Evolutionary conservation across 2,888 invertebrate species (phyloP), one percentile per base, ranked within the genome.

Genomic region (Erebia ligea): DNA sequence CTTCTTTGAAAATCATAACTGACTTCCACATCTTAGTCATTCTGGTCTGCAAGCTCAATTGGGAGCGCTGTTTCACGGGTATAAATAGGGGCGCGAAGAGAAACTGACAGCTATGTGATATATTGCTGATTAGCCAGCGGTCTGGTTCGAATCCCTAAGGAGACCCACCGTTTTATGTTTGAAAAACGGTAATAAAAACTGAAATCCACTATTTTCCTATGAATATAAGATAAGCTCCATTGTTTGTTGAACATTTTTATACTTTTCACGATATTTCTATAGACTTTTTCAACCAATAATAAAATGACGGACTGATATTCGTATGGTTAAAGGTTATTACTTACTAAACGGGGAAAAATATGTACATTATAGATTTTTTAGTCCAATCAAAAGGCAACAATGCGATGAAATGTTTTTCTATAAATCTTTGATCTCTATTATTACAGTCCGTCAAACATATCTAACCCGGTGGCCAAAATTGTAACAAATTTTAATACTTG

Each of bases 41-140:
- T 59, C 59, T 42, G 59, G 59, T 59, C 59, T 61, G 61, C 61
- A 8, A 42, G 45, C 61, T 61, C 42, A 11, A 42, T 13, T 10
- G 45, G 57, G 40, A 15, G 17, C 59, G 42, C 17, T 34, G 57
- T 58, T 19, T 17, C 61, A 13, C 61, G 61, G 17, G 2, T 61
- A 34, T 34, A 34, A 34, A 34, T 19, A 8, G 59, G 17, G 57
- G 34, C 57, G 57, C 34, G 17, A 61, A 45, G 42, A 61, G 42
- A 42, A 61, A 4, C 59, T 45, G 61, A 61, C 61, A 61, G 61
- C 59, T 17, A 42, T 19, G 61, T 61, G 61, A 61, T 61, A 45
- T 61, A 61, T 61, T 42, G 19, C 61, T 61, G 42, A 61, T 61
- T 61, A 61, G 59, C 40, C 40, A 19, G 17, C 17, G 40, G 57